Conservation (phyloP, 1,140 invertebrate species). For the Drosophila mayri region DNA sequence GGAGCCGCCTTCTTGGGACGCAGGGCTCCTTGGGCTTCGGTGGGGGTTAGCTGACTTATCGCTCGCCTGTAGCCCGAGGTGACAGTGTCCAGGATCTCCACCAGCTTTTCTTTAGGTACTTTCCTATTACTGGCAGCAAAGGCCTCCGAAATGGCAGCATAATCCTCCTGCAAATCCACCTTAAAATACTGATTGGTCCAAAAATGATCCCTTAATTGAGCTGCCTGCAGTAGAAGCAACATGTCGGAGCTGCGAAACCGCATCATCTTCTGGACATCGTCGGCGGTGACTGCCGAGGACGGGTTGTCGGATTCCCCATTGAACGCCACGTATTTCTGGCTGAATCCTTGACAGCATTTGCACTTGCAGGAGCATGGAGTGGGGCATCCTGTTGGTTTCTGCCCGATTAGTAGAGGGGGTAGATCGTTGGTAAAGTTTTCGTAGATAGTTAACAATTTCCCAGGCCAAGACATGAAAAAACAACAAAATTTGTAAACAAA, state of each 20-base stretch:
- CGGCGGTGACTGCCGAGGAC: neutral
- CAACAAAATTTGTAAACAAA: constrained; percentile 27
- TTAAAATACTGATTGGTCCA: constrained; percentile 52
- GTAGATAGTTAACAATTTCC: constrained; percentile 28
- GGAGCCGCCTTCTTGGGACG: constrained; percentile 7
- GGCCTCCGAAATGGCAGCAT: neutral
- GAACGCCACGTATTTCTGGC: constrained; percentile 51
- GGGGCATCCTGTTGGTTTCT: constrained; percentile 3
- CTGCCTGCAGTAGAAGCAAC: constrained; percentile 29
- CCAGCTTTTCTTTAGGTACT: neutral
- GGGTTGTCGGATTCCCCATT: constrained; percentile 17
- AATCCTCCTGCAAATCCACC: constrained; percentile 28
- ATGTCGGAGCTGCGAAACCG: constrained; percentile 41
- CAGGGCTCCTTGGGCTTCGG: constrained; percentile 14
- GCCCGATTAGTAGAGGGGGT: neutral
- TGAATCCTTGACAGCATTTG: constrained; percentile 40
- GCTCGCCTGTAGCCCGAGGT: constrained; percentile 48
- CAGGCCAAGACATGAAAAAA: constrained; percentile 44
- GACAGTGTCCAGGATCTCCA: constrained; percentile 39
- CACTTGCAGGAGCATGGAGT: constrained; percentile 32
- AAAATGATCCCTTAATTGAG: constrained; percentile 37
- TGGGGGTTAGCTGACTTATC: neutral
- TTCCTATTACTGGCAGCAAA: neutral
- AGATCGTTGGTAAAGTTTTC: constrained; percentile 39
- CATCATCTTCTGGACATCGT: constrained; percentile 50